Base-by-base conservation (phyloP, 2,888 invertebrate genomes). In the Caenorhabditis sulstoni region DNA sequence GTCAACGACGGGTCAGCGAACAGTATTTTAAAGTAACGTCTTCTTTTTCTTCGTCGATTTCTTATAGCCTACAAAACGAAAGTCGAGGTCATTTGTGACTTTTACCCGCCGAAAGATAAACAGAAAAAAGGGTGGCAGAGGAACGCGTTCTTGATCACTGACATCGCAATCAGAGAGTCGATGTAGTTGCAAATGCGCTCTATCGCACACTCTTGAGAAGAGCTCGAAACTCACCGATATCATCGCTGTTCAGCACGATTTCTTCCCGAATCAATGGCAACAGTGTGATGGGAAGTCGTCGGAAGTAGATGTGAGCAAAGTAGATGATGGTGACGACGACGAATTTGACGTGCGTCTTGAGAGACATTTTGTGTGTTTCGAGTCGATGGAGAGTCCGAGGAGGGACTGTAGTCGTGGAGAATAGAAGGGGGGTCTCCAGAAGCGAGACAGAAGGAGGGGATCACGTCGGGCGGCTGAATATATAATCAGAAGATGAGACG, bases 241-340 rank as follows among this genome's bases (percentile, higher is more conserved):
- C 67, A 67, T 78, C 78, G 23, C 78, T 73, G 0, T 61, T 71
- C n/a, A 78, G 57, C 50, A 62, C 66, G 58, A 78, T 78, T 50
- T 78, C 78, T 8, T 67, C 71, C 16, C 78, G 47, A 11, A 78
- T 78, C 67, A 78, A 18, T 11, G 78, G 78, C 44, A 78, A 14
- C 16, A 78, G 22, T 0, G 78, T 78, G 47, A 78, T 73, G 0
- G 78, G 78, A 29, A 78, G 67, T 18, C 78, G 78, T 71, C 78
- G 78, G 45, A 78, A 78, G 61, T 78, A 78, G 57, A 78, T 78
- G 58, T 78, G 78, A 49, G 78, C 71, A 67, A 73, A 78, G 53
- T 78, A 78, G 59, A 78, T 73, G 37, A 78, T 78, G 18, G 50
- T 50, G 62, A 78, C 78, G 35, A 71, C 44, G 9, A 78, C 62